A percentile compares a stretch with the other conserved stretches of the same genome.
These are phyloP conservation scores for Okapia johnstoni DNA, from an alignment of 2,113 vertebrate genomes.

Conservation along the genomic window DNA sequence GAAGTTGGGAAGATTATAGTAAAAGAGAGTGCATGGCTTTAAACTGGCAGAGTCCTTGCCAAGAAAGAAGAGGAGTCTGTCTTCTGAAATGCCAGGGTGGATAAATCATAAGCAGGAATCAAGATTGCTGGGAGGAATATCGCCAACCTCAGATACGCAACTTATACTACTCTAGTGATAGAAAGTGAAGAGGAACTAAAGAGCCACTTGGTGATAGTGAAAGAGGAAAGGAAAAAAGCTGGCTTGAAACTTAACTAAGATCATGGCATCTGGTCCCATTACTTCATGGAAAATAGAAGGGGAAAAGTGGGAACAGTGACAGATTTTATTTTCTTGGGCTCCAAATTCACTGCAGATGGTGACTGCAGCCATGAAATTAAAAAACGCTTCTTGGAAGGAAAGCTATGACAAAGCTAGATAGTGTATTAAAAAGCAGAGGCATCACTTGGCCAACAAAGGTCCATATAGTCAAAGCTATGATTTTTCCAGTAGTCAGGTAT, in stretches of 20 bases:
- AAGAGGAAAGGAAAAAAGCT: background rate
- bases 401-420: background rate
- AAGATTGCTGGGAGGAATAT: background rate
- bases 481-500: background rate
- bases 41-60: background rate
- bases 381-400: background rate
- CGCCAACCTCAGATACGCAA: background rate
- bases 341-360: background rate
- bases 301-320: background rate
- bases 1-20: background rate
- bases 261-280: background rate
- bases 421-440: background rate
- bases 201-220: background rate
- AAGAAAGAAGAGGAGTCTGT: background rate
- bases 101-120: background rate
- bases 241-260: background rate
- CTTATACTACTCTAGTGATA: background rate
- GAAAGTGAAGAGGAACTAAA: background rate
- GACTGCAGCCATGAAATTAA: background rate
- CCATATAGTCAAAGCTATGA: background rate
- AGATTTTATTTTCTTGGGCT: background rate
- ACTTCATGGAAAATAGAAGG: background rate
- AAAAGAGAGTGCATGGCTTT: background rate
- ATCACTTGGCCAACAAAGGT: background rate
- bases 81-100: background rate